Evolutionary conservation across 2,113 vertebrate genomes (phyloP).

Genomic region (Pitta sordida): DNA sequence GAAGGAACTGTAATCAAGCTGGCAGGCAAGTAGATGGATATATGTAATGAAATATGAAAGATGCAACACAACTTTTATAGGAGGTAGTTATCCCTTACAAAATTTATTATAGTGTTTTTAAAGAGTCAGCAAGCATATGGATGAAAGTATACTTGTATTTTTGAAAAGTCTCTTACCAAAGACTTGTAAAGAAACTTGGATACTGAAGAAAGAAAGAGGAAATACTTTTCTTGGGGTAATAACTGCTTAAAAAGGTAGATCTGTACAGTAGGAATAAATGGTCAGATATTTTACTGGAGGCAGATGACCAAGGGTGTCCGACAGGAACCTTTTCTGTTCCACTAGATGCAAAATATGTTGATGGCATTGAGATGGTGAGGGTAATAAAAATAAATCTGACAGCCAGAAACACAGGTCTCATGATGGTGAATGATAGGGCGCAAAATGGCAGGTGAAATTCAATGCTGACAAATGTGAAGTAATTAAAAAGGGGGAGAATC

Average conservation of each 20-base stretch:
- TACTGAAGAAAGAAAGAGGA: neutral
- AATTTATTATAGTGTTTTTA: conserved; percentile 1
- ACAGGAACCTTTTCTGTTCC: neutral
- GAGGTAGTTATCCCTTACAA: neutral
- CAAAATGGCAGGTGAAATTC: neutral
- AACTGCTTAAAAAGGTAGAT: neutral
- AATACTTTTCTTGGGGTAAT: neutral
- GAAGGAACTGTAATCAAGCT: conserved; percentile 17
- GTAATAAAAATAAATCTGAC: neutral
- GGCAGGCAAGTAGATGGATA: neutral
- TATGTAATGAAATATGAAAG: neutral
- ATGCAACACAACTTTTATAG: neutral
- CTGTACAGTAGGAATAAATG: neutral
- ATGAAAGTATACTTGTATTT: neutral
- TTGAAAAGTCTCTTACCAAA: neutral
- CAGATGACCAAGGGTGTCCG: neutral
- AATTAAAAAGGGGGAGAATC: neutral
- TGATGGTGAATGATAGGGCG: neutral
- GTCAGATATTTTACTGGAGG: neutral
- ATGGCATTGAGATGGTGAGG: neutral
- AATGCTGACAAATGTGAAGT: neutral
- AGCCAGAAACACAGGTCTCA: neutral
- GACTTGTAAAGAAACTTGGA: neutral
- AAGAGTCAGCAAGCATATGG: neutral
- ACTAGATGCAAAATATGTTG: neutral